A percentile compares a stretch with the other conserved stretches of the same genome.
These are phyloP conservation scores for Cheirogaleus major DNA, from an alignment of 2,797 vertebrate genomes.

Conservation along the genomic window DNA sequence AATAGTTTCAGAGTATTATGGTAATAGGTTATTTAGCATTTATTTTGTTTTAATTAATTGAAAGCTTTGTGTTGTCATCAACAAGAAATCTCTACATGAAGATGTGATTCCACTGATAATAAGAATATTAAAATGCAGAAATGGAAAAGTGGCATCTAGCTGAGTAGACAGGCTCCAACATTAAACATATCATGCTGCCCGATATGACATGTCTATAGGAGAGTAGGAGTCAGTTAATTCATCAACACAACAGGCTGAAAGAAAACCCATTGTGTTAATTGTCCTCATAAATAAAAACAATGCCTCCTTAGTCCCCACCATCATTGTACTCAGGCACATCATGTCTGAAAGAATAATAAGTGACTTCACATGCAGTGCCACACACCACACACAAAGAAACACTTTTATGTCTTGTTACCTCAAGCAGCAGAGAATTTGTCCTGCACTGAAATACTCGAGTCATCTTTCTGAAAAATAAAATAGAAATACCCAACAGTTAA, in stretches of 20 bases:
- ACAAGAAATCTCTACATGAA: background rate
- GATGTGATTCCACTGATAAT: background rate
- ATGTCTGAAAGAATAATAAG: background rate
- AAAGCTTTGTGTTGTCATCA: background rate
- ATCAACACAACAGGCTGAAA: conserved; percentile 21
- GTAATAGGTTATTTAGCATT: background rate
- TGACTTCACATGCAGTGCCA: background rate
- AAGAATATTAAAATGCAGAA: background rate
- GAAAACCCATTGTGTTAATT: conserved; percentile 4
- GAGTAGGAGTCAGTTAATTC: conserved; percentile 54
- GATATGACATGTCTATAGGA: background rate
- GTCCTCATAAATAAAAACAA: conserved; percentile 38
- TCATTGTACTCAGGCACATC: background rate
- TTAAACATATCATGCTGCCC: background rate
- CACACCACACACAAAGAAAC: background rate
- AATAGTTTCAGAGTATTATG: background rate
- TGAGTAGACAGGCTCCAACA: background rate
- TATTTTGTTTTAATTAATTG: conserved; percentile 42
- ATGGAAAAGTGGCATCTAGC: background rate
- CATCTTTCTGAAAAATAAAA: background rate
- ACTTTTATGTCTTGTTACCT: background rate
- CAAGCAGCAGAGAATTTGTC: background rate
- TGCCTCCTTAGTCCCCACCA: background rate
- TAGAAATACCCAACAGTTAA: background rate
- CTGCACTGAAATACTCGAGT: background rate